These are phyloP conservation scores for Tenthredo distinguenda DNA, from an alignment of 2,888 invertebrate genomes.

Conservation along the genomic window DNA sequence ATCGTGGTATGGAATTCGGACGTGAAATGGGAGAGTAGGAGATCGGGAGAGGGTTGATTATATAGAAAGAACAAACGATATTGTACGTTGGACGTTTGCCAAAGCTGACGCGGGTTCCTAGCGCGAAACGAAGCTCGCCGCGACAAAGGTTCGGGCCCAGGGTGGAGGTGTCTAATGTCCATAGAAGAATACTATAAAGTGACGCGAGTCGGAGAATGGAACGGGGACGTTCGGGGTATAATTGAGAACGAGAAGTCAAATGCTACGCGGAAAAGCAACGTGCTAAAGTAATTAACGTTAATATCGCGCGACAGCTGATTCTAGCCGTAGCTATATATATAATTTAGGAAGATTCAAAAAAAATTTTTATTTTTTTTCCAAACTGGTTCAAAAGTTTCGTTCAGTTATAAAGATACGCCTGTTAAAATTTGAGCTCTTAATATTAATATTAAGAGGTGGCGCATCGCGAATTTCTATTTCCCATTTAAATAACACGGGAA, in stretches of 20 bases:
- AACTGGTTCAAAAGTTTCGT: too few species aligned
- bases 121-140: not conserved
- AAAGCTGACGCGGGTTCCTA: constrained; percentile 4
- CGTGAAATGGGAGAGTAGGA: not conserved
- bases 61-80: constrained; percentile 1
- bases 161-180: not conserved
- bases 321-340: not conserved
- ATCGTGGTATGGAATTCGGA: not conserved
- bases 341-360: too few species aligned
- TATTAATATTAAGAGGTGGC: too few species aligned
- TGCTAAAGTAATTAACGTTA: constrained; percentile 14
- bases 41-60: not conserved
- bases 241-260: constrained; percentile 2
- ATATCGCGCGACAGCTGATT: not conserved
- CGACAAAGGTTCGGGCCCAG: constrained; percentile 26
- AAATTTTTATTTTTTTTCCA: too few species aligned
- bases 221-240: not conserved
- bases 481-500: too few species aligned
- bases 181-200: not conserved
- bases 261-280: not conserved
- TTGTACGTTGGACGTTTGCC: constrained; percentile 45
- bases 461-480: too few species aligned
- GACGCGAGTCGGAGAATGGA: not conserved
- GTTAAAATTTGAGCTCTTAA: too few species aligned
- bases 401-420: too few species aligned